These are phyloP conservation scores for Troilus luridus DNA, from an alignment of 2,888 invertebrate genomes.

Conservation along the genomic window DNA sequence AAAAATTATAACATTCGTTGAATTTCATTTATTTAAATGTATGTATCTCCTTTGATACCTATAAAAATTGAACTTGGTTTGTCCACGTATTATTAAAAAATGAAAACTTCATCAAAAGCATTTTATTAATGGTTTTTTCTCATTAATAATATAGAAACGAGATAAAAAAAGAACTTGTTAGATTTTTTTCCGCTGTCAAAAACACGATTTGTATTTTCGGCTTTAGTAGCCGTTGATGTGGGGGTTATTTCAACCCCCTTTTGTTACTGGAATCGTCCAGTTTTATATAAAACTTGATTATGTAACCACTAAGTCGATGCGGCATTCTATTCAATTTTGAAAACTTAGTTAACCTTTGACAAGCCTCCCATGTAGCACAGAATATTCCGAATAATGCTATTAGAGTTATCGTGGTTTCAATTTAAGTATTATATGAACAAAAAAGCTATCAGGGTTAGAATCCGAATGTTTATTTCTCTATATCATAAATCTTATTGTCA, in stretches of 20 bases:
- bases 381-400: background rate
- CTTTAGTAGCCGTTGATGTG: background rate
- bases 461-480: background rate
- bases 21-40: too few species aligned
- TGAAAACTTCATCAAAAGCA: too few species aligned
- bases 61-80: too few species aligned
- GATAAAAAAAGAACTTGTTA: too few species aligned
- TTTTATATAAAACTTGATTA: slow-evolving; percentile 15
- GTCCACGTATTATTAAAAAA: too few species aligned
- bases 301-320: background rate
- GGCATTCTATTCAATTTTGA: background rate
- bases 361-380: background rate
- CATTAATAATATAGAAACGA: too few species aligned
- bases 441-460: background rate
- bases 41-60: too few species aligned
- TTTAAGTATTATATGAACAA: too few species aligned
- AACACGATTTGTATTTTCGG: background rate
- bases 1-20: too few species aligned
- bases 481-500: background rate
- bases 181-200: background rate
- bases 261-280: background rate
- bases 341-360: background rate
- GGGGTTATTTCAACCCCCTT: background rate
- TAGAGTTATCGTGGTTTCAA: too few species aligned
- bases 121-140: too few species aligned